A percentile compares a stretch with the other conserved stretches of the same genome.
phyloP scores from a whole-genome alignment of 2,113 vertebrate genomes.

The Pitta sordida region DNA sequence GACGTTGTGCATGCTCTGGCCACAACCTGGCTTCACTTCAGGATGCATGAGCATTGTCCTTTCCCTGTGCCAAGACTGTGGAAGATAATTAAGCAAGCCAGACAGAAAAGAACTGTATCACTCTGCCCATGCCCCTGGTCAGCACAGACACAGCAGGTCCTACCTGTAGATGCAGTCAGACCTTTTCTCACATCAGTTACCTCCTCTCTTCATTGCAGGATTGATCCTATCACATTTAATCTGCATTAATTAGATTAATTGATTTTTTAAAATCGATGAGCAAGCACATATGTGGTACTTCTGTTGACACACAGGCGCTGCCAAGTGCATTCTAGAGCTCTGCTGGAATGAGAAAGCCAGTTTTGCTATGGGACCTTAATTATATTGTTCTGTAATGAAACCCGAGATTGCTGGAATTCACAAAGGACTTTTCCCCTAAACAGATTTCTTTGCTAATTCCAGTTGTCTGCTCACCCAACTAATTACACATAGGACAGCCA shows the following conservation, averaged over 20 bases:
- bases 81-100: rapidly evolving
- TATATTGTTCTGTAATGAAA: neutral
- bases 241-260: neutral
- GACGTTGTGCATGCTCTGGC: neutral
- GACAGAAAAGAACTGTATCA: neutral
- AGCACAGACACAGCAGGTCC: neutral
- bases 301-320: neutral
- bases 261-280: neutral
- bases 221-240: neutral
- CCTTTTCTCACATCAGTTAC: rapidly evolving
- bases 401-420: neutral
- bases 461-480: neutral
- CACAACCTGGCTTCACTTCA: neutral
- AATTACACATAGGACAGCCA: neutral
- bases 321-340: neutral
- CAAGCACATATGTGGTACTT: neutral
- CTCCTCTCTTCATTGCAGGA: neutral
- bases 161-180: neutral
- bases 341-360: neutral
- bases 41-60: neutral
- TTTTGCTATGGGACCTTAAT: neutral
- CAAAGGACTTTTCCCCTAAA: neutral
- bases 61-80: neutral
- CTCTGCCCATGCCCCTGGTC: neutral
- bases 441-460: neutral